Percentiles rank a stretch among this genome's conserved stretches.
These are phyloP conservation scores for Dinomys branickii DNA, from an alignment of 2,113 vertebrate species.

Conservation along the genomic window DNA sequence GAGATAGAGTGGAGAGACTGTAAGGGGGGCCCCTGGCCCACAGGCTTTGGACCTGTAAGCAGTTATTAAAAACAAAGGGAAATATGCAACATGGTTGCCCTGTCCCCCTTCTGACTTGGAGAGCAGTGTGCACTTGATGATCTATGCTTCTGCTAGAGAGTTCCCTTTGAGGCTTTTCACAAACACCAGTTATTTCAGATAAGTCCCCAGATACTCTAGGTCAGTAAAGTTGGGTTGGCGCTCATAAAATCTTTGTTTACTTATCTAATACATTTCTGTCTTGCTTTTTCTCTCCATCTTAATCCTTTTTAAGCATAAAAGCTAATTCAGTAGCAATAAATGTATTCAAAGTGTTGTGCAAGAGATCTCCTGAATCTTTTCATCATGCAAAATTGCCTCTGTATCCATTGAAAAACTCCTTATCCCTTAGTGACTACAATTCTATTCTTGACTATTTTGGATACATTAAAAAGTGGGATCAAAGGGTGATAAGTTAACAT, in stretches of 20 bases:
- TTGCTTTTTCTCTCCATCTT: neutral
- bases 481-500: neutral
- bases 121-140: neutral
- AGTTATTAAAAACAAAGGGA: neutral
- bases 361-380: neutral
- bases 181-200: neutral
- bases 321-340: neutral
- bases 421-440: neutral
- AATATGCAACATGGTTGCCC: neutral
- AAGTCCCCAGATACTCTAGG: neutral
- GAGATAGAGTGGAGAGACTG: neutral
- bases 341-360: neutral
- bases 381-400: neutral
- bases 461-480: neutral
- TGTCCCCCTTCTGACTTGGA: neutral
- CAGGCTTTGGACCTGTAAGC: neutral
- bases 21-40: neutral
- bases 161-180: neutral
- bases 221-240: neutral
- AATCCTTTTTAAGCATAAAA: neutral
- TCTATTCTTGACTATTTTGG: neutral
- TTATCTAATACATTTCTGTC: neutral
- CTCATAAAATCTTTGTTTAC: neutral
- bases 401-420: neutral
- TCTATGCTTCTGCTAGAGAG: neutral